phyloP scores from a whole-genome alignment of 2,797 vertebrate species.

The Thaleichthys pacificus region DNA sequence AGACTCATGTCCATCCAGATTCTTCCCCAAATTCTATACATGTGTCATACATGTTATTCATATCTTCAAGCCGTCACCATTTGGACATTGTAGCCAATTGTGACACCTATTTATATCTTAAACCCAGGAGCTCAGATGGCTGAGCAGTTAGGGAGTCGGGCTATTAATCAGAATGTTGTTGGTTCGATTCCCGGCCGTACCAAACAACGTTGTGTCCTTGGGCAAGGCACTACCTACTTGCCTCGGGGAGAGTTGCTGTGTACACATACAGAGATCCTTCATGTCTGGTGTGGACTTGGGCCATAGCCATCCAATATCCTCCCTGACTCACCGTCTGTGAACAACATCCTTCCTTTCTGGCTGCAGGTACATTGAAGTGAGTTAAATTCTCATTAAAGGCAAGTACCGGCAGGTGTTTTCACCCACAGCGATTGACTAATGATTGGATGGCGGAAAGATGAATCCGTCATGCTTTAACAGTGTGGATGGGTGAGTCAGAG shows the following conservation, averaged over 20 bases:
- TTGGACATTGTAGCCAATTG: not conserved
- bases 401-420: conserved; percentile 53
- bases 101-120: not conserved
- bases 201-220: no score
- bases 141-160: no score
- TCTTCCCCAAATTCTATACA: not conserved
- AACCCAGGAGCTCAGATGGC: no score
- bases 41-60: not conserved
- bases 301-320: conserved; percentile 52
- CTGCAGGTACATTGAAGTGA: conserved; percentile 63
- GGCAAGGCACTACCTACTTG: no score
- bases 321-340: conserved; percentile 54
- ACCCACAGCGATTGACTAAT: conserved; percentile 62
- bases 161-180: no score
- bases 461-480: conserved; percentile 64
- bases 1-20: not conserved
- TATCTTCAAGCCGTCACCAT: not conserved
- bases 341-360: conserved; percentile 56
- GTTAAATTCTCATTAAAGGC: conserved; percentile 69
- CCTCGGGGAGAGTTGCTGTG: no score
- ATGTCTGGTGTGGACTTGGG: conserved; percentile 28
- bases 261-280: conserved; percentile 24
- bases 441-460: conserved; percentile 44
- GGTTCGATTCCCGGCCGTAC: no score
- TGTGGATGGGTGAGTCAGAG: conserved; percentile 12